These are phyloP conservation scores for Pollachius pollachius DNA, from an alignment of 2,113 vertebrate species.

Conservation along the genomic window DNA sequence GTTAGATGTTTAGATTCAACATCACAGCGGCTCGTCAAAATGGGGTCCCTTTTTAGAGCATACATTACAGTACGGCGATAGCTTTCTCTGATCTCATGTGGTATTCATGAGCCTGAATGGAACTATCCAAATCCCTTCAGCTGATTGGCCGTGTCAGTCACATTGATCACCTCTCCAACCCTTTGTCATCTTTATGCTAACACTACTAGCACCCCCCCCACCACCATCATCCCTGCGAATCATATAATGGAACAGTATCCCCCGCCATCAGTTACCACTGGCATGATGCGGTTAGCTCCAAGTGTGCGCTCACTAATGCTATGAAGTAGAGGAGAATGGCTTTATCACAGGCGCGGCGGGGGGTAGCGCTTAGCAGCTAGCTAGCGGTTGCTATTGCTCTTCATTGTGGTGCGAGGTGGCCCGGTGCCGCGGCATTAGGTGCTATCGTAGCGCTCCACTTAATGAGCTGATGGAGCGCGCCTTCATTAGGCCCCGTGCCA, in stretches of 20 bases:
- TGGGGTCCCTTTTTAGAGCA: too few relatives aligned
- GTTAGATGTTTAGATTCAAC: too few relatives aligned
- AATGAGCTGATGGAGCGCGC: slow-evolving; percentile 62
- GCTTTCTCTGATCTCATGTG: too few relatives aligned
- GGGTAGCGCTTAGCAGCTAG: neutral
- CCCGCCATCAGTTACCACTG: slow-evolving; percentile 33
- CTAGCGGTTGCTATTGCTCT: slow-evolving; percentile 45
- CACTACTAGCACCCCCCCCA: too few relatives aligned
- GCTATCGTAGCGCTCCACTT: slow-evolving; percentile 58
- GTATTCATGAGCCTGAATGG: too few relatives aligned
- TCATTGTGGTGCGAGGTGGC: slow-evolving; percentile 48
- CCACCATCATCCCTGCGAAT: too few relatives aligned
- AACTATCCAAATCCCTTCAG: too few relatives aligned
- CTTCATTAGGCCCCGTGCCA: slow-evolving; percentile 55
- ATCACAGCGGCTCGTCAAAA: too few relatives aligned
- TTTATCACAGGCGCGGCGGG: slow-evolving; percentile 22
- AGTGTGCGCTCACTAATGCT: neutral
- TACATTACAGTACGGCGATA: too few relatives aligned
- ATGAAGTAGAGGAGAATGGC: slow-evolving; percentile 4
- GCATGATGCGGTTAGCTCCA: neutral
- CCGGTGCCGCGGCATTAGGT: slow-evolving; percentile 47
- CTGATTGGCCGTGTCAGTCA: too few relatives aligned
- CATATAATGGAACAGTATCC: neutral
- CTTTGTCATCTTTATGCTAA: too few relatives aligned
- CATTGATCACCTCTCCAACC: too few relatives aligned